A percentile compares a stretch with the other conserved stretches of the same genome.
These are phyloP conservation scores for Diadema setosum DNA, from an alignment of 35 echinoderm and acorn worm species.

Conservation along the genomic window DNA sequence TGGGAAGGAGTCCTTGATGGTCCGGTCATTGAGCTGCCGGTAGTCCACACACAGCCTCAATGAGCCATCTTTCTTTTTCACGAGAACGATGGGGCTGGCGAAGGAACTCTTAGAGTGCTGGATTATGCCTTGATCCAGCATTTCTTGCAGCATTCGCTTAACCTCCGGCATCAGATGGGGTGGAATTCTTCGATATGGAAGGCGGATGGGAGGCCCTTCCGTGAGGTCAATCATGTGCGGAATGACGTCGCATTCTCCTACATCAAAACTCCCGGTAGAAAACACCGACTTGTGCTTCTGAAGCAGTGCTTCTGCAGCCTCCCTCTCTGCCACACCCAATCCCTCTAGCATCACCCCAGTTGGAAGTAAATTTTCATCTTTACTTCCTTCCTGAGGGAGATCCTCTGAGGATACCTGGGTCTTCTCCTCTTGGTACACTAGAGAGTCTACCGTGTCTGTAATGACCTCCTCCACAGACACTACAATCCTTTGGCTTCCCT, in stretches of 20 bases:
- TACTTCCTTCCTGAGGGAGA: no score
- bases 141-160: neutral
- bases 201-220: neutral
- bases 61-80: constrained; percentile 16
- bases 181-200: constrained; percentile 1
- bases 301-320: neutral
- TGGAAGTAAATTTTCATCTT: neutral
- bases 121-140: constrained; percentile 9
- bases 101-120: neutral
- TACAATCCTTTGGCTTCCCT: neutral
- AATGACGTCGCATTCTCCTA: constrained; percentile 8
- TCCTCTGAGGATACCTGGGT: no score
- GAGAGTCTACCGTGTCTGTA: no score
- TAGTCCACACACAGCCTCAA: constrained; percentile 14
- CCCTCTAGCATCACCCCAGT: neutral
- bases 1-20: constrained; percentile 41
- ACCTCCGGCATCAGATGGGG: neutral
- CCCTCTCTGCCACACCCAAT: neutral
- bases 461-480: neutral
- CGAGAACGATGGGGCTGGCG: constrained; percentile 2
- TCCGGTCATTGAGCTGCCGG: neutral
- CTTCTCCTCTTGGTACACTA: no score
- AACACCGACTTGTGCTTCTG: neutral
- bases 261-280: constrained; percentile 9
- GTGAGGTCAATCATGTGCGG: neutral